Percentiles rank a stretch among this genome's conserved stretches.
phyloP scores from a whole-genome alignment of 1,140 invertebrate species.

The Uloborus diversus region DNA sequence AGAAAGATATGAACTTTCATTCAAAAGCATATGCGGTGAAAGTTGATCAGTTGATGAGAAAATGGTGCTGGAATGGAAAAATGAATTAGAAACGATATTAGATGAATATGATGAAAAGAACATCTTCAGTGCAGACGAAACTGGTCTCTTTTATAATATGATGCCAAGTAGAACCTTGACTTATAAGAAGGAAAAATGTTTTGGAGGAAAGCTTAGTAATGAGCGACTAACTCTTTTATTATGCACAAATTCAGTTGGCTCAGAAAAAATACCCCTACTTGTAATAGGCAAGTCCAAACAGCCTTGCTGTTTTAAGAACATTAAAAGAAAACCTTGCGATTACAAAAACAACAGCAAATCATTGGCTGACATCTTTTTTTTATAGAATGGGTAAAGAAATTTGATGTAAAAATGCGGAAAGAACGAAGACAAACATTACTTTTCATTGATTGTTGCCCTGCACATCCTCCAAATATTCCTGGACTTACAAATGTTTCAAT shows the following conservation, averaged over 20 bases:
- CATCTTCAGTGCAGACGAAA: not conserved
- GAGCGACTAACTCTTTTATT: not conserved
- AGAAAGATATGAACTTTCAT: not conserved
- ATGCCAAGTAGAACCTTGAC: not conserved
- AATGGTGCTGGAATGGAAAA: not conserved
- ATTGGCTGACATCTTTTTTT: not conserved
- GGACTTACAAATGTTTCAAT: not conserved
- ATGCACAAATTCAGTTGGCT: not conserved
- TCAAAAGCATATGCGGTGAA: not conserved
- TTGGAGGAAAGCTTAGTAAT: not conserved
- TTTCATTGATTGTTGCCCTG: not conserved
- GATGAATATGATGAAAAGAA: not conserved
- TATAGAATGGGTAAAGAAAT: not conserved
- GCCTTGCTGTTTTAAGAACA: not conserved
- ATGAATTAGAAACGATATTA: not conserved
- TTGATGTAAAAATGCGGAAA: not conserved
- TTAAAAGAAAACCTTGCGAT: not conserved
- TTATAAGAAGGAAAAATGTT: not conserved
- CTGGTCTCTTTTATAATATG: not conserved
- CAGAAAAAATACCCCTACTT: not conserved
- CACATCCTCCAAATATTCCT: not conserved
- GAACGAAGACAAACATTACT: not conserved
- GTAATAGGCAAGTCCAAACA: not conserved
- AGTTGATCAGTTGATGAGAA: not conserved
- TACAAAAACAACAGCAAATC: not conserved